Evolutionary conservation across 2,888 invertebrate genomes (phyloP).

Genomic region (Elaeidobius kamerunicus): DNA sequence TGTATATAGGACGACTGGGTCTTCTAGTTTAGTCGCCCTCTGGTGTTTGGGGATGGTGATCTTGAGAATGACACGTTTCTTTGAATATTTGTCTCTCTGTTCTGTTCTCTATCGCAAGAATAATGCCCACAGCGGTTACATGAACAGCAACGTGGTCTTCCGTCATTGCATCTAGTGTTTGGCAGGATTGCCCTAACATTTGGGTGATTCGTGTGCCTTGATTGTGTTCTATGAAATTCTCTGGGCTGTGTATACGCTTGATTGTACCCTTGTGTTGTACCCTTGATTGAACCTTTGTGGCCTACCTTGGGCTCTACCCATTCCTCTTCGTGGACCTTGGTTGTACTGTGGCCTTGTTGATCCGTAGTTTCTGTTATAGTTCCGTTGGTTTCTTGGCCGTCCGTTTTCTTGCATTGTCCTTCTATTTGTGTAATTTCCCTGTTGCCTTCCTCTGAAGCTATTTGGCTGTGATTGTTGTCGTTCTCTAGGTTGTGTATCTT

Average conservation of each 20-base stretch:
- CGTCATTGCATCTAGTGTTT: conserved; percentile 2
- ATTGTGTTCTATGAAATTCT: background rate
- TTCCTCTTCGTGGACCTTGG: no score
- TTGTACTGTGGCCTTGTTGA: no score
- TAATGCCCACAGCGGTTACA: conserved; percentile 3
- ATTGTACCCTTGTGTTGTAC: background rate
- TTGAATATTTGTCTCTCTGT: no score
- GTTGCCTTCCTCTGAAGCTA: no score
- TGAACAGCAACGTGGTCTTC: background rate
- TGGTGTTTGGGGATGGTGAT: background rate
- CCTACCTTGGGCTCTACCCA: background rate
- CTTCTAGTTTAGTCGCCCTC: background rate
- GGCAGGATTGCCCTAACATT: background rate
- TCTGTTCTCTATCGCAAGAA: background rate
- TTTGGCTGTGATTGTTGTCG: no score
- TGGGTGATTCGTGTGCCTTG: background rate
- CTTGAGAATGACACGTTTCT: background rate
- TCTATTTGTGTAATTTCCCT: no score
- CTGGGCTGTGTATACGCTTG: background rate
- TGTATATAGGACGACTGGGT: background rate
- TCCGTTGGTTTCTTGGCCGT: no score
- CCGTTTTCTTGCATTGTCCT: no score
- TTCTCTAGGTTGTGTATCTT: no score
- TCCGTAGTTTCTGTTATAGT: no score
- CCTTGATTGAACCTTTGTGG: no score